Conservation (phyloP, 1,140 invertebrate genomes). For the Zophobas atratus region DNA sequence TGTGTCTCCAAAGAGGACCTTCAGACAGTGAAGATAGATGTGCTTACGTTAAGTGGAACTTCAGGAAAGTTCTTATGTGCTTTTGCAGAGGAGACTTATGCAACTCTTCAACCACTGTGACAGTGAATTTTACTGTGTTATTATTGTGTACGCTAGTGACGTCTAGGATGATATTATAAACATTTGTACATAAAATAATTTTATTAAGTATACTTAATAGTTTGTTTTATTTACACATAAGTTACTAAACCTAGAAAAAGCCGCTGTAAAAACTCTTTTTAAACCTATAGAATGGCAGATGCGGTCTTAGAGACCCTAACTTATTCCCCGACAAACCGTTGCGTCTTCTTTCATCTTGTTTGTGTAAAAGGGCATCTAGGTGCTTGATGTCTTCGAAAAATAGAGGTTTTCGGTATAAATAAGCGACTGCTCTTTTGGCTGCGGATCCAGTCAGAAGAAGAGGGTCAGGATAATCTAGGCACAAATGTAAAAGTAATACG, state of each 20-base stretch:
- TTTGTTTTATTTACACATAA: constrained; percentile 36
- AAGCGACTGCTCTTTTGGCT: constrained; percentile 58
- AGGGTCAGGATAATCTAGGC: constrained; percentile 64
- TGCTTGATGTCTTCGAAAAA: constrained; percentile 78
- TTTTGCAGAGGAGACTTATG: constrained; percentile 94
- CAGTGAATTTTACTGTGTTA: constrained; percentile 33
- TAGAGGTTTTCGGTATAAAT: constrained; percentile 67
- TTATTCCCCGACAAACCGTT: constrained; percentile 73
- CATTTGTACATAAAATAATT: constrained; percentile 46
- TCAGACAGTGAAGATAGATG: constrained; percentile 91
- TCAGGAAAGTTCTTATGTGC: constrained; percentile 90
- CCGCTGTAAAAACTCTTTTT: neutral
- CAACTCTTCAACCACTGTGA: constrained; percentile 70
- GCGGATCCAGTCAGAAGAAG: constrained; percentile 59
- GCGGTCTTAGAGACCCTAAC: constrained; percentile 73
- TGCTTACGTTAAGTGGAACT: constrained; percentile 85
- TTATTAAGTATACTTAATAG: constrained; percentile 24
- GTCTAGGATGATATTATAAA: constrained; percentile 44
- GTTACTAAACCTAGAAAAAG: neutral
- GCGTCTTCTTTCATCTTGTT: constrained; percentile 72
- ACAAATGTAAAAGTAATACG: constrained; percentile 6
- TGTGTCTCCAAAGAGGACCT: constrained; percentile 88
- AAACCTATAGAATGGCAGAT: constrained; percentile 71
- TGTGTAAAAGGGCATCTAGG: constrained; percentile 71
- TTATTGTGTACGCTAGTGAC: constrained; percentile 24